These are phyloP conservation scores for Cryptus armator DNA, from an alignment of 2,888 invertebrate species.

Conservation along the genomic window DNA sequence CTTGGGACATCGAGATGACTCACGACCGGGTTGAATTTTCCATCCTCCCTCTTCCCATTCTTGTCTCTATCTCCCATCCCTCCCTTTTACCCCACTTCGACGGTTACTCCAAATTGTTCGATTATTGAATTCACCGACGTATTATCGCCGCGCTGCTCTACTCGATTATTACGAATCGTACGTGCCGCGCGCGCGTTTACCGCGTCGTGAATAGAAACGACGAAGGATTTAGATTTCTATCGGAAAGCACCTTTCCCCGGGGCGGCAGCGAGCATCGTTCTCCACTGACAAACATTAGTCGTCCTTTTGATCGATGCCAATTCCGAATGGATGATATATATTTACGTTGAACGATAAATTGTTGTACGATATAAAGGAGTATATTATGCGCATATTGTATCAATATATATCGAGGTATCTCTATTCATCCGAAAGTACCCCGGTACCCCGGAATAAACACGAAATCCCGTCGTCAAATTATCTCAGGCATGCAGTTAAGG, in stretches of 20 bases:
- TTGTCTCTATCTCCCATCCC: background rate
- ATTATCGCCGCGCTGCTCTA: slow-evolving; percentile 39
- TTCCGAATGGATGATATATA: slow-evolving; percentile 5
- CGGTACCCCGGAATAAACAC: slow-evolving; percentile 43
- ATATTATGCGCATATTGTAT: slow-evolving; percentile 3
- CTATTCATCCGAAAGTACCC: slow-evolving; percentile 44
- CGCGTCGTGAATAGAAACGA: slow-evolving; percentile 11
- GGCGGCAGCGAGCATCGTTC: background rate
- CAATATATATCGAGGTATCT: slow-evolving; percentile 14
- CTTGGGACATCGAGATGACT: slow-evolving; percentile 64
- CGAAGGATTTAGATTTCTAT: slow-evolving; percentile 20
- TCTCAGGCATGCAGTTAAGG: slow-evolving; percentile 36
- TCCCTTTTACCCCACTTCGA: background rate
- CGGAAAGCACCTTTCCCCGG: background rate
- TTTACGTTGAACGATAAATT: background rate
- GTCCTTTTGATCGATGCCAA: slow-evolving; percentile 48
- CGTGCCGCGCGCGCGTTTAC: slow-evolving; percentile 58
- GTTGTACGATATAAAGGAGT: background rate
- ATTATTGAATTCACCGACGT: slow-evolving; percentile 66
- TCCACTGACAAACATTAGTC: slow-evolving; percentile 41
- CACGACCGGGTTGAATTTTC: slow-evolving; percentile 41
- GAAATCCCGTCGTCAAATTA: slow-evolving; percentile 61
- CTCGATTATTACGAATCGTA: slow-evolving; percentile 65
- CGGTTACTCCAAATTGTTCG: slow-evolving; percentile 54
- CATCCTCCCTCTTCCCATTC: background rate